phyloP scores from a whole-genome alignment of 2,113 vertebrate genomes.

The Pica pica region DNA sequence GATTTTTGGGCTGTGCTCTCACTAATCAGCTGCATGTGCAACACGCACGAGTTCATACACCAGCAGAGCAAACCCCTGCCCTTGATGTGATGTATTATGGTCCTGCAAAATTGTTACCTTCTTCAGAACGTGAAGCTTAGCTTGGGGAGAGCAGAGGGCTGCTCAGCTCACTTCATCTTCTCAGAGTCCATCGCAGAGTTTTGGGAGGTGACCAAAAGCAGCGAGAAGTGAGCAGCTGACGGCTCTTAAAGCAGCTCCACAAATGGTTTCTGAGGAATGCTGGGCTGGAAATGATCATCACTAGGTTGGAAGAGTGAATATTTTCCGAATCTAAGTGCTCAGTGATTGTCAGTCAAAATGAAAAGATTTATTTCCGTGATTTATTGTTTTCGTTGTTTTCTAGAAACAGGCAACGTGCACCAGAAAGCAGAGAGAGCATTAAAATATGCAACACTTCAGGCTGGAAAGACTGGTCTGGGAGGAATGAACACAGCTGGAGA shows the following conservation, averaged over 20 bases:
- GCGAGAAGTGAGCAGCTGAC: background rate
- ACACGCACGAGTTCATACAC: fast-evolving
- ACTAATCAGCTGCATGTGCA: background rate
- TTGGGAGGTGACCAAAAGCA: background rate
- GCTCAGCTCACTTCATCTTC: background rate
- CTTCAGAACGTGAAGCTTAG: background rate
- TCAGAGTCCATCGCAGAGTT: background rate
- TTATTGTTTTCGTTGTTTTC: background rate
- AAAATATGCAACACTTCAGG: background rate
- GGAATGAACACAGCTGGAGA: background rate
- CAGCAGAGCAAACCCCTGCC: background rate
- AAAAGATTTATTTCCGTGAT: background rate
- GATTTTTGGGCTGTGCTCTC: background rate
- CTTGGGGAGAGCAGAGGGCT: background rate
- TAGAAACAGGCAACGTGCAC: background rate
- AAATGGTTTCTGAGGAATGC: background rate
- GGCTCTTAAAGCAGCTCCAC: background rate
- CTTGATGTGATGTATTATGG: background rate
- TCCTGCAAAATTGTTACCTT: background rate
- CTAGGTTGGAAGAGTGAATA: background rate
- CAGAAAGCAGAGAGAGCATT: background rate
- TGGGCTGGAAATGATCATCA: background rate
- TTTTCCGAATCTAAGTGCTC: background rate
- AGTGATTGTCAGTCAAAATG: background rate
- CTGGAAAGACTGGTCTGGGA: background rate